A percentile compares a stretch with the other conserved stretches of the same genome.
Conservation (phyloP, 2,113 vertebrate genomes). For the Cynoglossus semilaevis region DNA sequence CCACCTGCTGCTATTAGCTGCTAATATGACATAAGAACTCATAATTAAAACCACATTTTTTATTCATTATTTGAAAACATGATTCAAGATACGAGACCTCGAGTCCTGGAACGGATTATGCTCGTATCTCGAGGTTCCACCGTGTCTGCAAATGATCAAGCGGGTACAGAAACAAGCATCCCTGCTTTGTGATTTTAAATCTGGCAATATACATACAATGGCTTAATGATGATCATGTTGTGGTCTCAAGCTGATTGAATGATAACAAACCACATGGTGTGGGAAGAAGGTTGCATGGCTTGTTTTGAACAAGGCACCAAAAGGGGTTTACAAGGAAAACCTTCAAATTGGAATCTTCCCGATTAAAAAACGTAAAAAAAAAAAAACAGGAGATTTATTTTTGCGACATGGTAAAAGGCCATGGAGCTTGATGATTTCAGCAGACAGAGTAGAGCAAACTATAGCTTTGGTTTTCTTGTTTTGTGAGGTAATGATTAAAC, state of each 20-base stretch:
- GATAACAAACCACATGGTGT: conserved; percentile 82
- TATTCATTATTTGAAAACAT: too few species aligned
- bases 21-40: too few species aligned
- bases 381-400: conserved; percentile 18
- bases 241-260: conserved; percentile 96
- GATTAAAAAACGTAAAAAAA: conserved; percentile 73
- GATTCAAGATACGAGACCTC: too few species aligned
- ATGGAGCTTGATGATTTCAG: conserved; percentile 64
- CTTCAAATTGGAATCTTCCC: conserved; percentile 69
- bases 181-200: too few species aligned
- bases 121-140: too few species aligned
- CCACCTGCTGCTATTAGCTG: too few species aligned
- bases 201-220: conserved; percentile 87
- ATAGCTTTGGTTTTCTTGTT: conserved; percentile 80
- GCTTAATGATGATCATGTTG: conserved; percentile 98
- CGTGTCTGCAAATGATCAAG: too few species aligned
- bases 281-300: conserved; percentile 64
- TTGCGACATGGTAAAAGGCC: conserved; percentile 65
- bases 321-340: conserved; percentile 87
- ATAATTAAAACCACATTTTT: too few species aligned
- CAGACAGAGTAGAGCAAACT: conserved; percentile 42
- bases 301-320: conserved; percentile 63
- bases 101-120: too few species aligned
- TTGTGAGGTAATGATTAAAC: conserved; percentile 98
- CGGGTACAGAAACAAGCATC: too few species aligned